These are phyloP conservation scores for Plestiodon gilberti DNA, from an alignment of 2,113 vertebrate species.

Conservation along the genomic window DNA sequence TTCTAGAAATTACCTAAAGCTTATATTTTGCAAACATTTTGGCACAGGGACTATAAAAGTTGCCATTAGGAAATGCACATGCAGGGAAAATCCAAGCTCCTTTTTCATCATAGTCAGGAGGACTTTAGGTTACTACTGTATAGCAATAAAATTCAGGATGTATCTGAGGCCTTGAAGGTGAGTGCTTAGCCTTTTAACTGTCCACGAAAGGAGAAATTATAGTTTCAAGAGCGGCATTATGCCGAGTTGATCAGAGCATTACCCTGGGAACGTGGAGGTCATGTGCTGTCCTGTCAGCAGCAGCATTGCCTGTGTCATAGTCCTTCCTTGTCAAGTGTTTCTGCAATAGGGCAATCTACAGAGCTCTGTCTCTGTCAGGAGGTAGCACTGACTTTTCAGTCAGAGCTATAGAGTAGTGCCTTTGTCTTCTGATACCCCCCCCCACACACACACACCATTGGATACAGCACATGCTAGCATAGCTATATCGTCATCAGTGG, in stretches of 20 bases:
- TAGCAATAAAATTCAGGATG: not conserved
- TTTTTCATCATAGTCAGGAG: not conserved
- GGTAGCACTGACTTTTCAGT: not conserved
- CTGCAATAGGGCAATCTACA: not conserved
- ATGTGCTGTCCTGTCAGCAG: not conserved
- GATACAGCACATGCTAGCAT: too few species aligned
- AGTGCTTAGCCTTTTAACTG: not conserved
- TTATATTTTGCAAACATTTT: not conserved
- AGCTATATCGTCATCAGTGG: too few species aligned
- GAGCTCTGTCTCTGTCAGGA: not conserved
- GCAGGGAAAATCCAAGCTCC: not conserved
- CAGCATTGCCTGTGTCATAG: not conserved
- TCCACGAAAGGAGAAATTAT: not conserved
- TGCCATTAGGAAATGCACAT: not conserved
- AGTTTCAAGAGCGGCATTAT: not conserved
- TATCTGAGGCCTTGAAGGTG: not conserved
- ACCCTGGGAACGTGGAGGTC: not conserved
- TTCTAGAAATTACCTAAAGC: constrained; percentile 12
- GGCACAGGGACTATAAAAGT: not conserved
- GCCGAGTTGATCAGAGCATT: not conserved
- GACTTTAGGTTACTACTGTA: fast-evolving
- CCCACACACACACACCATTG: too few species aligned
- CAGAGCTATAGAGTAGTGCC: not conserved
- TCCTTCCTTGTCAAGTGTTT: not conserved
- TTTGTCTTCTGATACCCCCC: too few species aligned